Conservation (phyloP, 2,797 vertebrate species). For the Balearica regulorum region DNA sequence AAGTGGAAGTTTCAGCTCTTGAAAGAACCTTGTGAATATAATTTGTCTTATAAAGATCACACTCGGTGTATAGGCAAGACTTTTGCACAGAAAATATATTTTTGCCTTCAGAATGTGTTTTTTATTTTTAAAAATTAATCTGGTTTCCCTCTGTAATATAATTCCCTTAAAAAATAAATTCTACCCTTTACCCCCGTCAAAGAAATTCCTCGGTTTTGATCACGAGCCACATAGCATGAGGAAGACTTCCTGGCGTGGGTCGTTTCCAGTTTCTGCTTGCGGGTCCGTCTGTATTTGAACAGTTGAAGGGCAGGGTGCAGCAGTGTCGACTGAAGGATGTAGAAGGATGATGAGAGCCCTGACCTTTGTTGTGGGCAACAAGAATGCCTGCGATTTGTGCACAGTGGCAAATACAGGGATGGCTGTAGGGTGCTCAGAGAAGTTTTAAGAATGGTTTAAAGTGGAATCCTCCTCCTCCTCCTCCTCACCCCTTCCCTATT, state of each 20-base stretch:
- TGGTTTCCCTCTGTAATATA: slow-evolving; percentile 13
- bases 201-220: slow-evolving; percentile 27
- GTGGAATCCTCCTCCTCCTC: not conserved
- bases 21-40: not conserved
- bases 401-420: not conserved
- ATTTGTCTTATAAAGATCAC: not conserved
- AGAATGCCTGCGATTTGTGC: not conserved
- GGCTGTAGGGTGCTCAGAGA: not conserved
- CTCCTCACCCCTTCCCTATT: not conserved
- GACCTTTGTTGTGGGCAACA: not conserved
- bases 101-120: not conserved
- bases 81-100: not conserved
- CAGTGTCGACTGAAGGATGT: not conserved
- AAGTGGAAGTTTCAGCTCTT: not conserved
- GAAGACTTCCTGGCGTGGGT: slow-evolving; percentile 26
- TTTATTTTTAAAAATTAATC: slow-evolving; percentile 24
- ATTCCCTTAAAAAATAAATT: slow-evolving; percentile 22
- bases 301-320: slow-evolving; percentile 14
- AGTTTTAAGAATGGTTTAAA: not conserved
- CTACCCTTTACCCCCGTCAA: slow-evolving; percentile 19
- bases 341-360: not conserved
- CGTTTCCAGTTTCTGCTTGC: not conserved
- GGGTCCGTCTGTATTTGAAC: not conserved
- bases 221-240: not conserved
- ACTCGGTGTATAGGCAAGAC: not conserved